Percentiles rank a stretch among this genome's conserved stretches.
Conservation (phyloP, 2,113 vertebrate species). For the Alethe castanea region DNA sequence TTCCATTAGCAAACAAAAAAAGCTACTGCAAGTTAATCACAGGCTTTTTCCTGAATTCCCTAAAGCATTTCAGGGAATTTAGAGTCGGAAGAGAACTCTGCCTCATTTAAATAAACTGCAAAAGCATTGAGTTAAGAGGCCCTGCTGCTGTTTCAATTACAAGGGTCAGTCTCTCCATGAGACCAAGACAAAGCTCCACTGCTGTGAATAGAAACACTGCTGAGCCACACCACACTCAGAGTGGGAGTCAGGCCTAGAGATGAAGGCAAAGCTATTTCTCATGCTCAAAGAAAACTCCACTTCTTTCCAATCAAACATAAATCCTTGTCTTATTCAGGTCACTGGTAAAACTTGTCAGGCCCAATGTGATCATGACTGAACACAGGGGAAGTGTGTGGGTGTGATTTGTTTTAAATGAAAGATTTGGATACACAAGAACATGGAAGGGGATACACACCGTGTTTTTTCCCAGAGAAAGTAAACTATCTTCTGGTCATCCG, state of each 20-base stretch:
- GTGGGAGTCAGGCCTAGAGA: neutral
- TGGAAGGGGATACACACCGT: conserved; percentile 71
- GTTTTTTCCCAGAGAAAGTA: conserved; percentile 91
- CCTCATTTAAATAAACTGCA: neutral
- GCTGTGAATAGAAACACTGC: neutral
- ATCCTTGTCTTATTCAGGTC: neutral
- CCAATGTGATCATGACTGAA: neutral
- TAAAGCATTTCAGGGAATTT: neutral
- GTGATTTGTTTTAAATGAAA: neutral
- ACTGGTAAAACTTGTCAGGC: neutral
- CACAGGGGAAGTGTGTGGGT: neutral
- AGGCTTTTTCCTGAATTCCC: neutral
- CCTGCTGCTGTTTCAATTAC: neutral
- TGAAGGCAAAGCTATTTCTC: neutral
- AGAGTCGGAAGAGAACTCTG: neutral
- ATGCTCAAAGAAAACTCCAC: neutral
- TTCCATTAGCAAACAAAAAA: neutral
- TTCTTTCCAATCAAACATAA: neutral
- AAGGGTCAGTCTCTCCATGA: neutral
- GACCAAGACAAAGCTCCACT: neutral
- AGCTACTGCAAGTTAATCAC: neutral
- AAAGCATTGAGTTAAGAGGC: neutral
- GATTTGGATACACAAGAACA: neutral
- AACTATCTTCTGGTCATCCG: conserved; percentile 91
- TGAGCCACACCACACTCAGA: neutral